Evolutionary conservation across 2,797 vertebrate species (phyloP).

Genomic region (Eospalax fontanierii): DNA sequence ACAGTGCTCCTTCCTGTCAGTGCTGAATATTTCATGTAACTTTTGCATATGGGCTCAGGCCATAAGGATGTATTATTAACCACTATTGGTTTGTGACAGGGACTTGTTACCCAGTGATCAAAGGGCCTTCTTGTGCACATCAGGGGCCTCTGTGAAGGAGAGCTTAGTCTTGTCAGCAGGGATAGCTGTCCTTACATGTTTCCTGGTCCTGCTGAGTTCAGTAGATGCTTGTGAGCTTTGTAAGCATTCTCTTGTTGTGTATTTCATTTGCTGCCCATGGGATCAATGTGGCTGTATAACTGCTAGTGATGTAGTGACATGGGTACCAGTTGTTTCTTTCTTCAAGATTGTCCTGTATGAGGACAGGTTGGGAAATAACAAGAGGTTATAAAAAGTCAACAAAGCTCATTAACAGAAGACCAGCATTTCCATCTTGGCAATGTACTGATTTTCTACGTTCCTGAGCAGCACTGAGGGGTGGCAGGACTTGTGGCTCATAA

Average conservation of each 20-base stretch:
- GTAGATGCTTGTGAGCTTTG: constrained; percentile 7
- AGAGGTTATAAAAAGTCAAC: not conserved
- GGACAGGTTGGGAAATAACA: not conserved
- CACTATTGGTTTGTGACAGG: constrained; percentile 63
- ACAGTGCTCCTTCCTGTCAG: not conserved
- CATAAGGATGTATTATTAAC: constrained; percentile 84
- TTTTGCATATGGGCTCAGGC: constrained; percentile 71
- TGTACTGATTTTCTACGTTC: not conserved
- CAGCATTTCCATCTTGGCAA: not conserved
- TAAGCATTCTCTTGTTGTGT: constrained; percentile 35
- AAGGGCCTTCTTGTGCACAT: constrained; percentile 65
- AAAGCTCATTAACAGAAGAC: not conserved
- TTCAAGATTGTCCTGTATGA: not conserved
- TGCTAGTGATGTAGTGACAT: not conserved
- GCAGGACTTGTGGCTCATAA: not conserved
- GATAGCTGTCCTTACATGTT: constrained; percentile 49
- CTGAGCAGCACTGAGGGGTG: not conserved
- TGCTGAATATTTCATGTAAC: constrained; percentile 77
- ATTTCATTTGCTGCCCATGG: not conserved
- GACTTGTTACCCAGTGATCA: constrained; percentile 71
- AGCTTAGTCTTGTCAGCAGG: not conserved
- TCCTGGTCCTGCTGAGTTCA: not conserved
- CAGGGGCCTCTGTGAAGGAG: constrained; percentile 49
- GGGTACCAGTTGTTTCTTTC: not conserved
- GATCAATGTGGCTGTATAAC: not conserved